A percentile compares a stretch with the other conserved stretches of the same genome.
Conservation (phyloP, 2,113 vertebrate species). For the Nesogale talazaci region DNA sequence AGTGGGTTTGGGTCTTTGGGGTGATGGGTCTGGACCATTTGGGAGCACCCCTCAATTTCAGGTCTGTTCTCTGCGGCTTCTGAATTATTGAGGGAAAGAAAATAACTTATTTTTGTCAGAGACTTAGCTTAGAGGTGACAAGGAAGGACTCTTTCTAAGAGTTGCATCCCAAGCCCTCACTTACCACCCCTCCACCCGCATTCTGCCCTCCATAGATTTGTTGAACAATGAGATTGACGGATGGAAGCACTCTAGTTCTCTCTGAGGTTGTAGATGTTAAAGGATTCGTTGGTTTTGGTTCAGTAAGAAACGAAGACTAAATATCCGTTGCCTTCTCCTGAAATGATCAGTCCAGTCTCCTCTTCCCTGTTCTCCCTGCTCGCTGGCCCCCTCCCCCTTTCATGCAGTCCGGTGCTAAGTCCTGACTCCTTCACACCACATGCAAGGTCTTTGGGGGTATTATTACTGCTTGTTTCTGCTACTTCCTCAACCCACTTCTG, state of each 20-base stretch:
- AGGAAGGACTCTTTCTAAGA: background rate
- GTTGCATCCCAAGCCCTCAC: background rate
- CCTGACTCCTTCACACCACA: background rate
- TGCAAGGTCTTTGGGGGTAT: background rate
- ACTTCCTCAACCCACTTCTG: background rate
- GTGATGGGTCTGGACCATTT: background rate
- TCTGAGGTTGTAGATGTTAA: background rate
- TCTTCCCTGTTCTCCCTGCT: background rate
- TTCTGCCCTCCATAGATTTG: background rate
- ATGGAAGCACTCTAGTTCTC: background rate
- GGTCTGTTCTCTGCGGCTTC: background rate
- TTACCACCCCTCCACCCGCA: background rate
- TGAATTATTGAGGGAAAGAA: background rate
- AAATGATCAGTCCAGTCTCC: background rate
- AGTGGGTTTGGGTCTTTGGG: background rate
- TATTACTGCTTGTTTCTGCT: background rate
- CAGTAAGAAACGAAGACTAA: background rate
- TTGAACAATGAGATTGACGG: background rate
- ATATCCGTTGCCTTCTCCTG: background rate
- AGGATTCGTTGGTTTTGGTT: background rate
- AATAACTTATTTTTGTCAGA: no score
- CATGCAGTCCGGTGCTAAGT: background rate
- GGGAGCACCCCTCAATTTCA: background rate
- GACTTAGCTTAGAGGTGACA: background rate
- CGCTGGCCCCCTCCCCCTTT: accelerated